These are phyloP conservation scores for Oreochromis niloticus DNA, from an alignment of 2,113 vertebrate species.

Conservation along the genomic window DNA sequence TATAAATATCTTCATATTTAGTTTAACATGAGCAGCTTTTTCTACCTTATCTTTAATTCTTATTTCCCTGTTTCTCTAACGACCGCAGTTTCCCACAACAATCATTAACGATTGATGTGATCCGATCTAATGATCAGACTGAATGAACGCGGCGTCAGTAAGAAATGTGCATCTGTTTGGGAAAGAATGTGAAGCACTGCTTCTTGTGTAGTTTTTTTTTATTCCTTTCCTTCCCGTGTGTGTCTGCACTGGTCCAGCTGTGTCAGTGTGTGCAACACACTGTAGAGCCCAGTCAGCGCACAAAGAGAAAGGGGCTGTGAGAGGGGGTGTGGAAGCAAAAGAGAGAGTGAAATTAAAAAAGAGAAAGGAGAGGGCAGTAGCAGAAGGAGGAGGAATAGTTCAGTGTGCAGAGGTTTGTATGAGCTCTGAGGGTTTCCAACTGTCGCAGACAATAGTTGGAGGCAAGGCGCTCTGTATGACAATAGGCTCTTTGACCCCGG, in stretches of 20 bases:
- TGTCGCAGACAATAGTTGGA: conserved; percentile 64
- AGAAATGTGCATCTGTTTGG: background rate
- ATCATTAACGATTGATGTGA: conserved; percentile 3
- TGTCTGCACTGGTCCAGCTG: conserved; percentile 21
- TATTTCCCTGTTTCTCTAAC: background rate
- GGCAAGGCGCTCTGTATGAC: conserved; percentile 65
- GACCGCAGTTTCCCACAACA: background rate
- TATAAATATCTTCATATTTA: background rate
- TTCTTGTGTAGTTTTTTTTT: background rate
- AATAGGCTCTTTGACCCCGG: conserved; percentile 73
- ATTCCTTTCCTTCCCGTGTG: background rate
- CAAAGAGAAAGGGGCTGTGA: background rate
- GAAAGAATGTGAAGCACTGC: background rate
- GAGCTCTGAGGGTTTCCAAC: conserved; percentile 61
- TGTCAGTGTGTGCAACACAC: conserved; percentile 9
- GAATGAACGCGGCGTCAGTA: background rate
- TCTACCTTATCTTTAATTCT: background rate
- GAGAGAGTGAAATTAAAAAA: conserved; percentile 42
- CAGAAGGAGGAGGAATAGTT: conserved; percentile 40
- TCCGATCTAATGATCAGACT: conserved; percentile 11
- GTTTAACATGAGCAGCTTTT: background rate
- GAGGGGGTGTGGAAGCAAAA: background rate
- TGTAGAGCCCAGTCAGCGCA: conserved; percentile 33
- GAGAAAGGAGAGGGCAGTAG: conserved; percentile 32
- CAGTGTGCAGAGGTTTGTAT: conserved; percentile 67